Evolutionary conservation across 1,140 invertebrate genomes (phyloP).

Genomic region (Caerostris darwini): DNA sequence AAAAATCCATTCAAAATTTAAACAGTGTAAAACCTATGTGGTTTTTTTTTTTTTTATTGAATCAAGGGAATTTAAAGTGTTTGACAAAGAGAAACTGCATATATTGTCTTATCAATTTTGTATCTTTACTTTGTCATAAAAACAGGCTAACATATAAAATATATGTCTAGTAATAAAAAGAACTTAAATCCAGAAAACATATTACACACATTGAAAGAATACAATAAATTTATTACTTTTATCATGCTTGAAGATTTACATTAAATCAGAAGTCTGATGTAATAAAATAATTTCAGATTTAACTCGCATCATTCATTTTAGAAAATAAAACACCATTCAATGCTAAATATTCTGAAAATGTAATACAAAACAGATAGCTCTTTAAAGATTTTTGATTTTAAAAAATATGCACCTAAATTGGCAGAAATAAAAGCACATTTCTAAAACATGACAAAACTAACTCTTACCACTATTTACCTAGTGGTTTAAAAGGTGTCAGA

Average conservation of each 20-base stretch:
- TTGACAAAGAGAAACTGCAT: too few relatives aligned
- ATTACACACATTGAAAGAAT: background rate
- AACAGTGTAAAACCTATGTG: too few relatives aligned
- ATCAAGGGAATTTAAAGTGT: too few relatives aligned
- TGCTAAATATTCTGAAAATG: too few relatives aligned
- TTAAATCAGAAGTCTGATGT: background rate
- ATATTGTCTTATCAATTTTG: too few relatives aligned
- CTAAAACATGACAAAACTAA: constrained; percentile 76
- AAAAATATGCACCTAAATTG: background rate
- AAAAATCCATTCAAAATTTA: too few relatives aligned
- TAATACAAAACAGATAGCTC: too few relatives aligned
- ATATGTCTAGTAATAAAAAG: too few relatives aligned
- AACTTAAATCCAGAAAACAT: background rate
- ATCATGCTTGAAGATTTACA: background rate
- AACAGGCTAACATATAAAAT: too few relatives aligned
- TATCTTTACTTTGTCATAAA: too few relatives aligned
- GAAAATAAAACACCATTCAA: background rate
- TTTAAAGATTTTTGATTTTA: background rate
- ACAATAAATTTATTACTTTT: background rate
- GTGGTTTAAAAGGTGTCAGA: constrained; percentile 79
- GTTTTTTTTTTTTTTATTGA: too few relatives aligned
- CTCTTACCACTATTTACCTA: constrained; percentile 80
- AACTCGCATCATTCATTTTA: background rate
- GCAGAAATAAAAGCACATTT: background rate
- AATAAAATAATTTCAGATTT: background rate